These are phyloP conservation scores for Xiphophorus birchmanni DNA, from an alignment of 2,797 vertebrate genomes.

Conservation along the genomic window DNA sequence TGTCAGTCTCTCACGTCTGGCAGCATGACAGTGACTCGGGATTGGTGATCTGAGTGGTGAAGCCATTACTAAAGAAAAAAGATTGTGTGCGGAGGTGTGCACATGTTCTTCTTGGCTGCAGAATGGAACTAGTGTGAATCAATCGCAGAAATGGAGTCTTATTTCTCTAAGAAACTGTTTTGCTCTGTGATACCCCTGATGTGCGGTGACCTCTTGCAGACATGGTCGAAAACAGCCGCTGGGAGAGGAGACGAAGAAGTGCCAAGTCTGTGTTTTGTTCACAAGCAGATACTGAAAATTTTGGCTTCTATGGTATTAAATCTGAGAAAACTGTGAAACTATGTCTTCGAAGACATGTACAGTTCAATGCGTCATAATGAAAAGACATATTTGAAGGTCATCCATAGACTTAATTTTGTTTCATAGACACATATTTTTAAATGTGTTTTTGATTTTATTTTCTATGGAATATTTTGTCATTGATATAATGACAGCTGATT, in stretches of 20 bases:
- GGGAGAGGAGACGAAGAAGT: not conserved
- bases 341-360: not conserved
- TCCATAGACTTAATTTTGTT: not conserved
- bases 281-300: not conserved
- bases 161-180: constrained; percentile 1
- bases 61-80: constrained; percentile 7
- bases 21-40: constrained; percentile 1
- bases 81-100: constrained; percentile 1
- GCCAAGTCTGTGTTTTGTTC: not conserved
- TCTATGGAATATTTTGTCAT: not conserved
- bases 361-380: not conserved
- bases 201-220: constrained; percentile 6
- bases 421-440: not conserved
- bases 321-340: not conserved
- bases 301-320: not conserved
- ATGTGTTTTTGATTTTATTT: not conserved
- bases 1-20: constrained; percentile 3
- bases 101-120: constrained; percentile 6
- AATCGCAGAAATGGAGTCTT: not conserved
- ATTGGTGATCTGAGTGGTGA: constrained; percentile 1
- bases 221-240: not conserved
- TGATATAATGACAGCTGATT: no score
- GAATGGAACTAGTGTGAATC: constrained; percentile 1
- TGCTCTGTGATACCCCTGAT: constrained; percentile 4
- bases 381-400: not conserved